Evolutionary conservation across 2,797 vertebrate species (phyloP), one percentile per base, ranked within the genome.

Genomic region (Ptychobarbus kaznakovi): DNA sequence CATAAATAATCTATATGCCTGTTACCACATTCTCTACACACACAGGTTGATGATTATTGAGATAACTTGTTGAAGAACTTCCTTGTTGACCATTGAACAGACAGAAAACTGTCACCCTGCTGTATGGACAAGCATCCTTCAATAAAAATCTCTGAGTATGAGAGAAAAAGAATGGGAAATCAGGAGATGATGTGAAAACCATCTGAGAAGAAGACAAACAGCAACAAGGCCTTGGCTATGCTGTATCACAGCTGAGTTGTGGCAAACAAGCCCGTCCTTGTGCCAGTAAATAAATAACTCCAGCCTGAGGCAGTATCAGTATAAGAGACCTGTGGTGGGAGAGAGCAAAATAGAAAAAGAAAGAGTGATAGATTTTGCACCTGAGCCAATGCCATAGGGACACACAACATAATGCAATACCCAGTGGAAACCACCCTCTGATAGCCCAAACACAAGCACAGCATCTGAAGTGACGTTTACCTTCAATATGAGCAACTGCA

Each of bases 351-450:
- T 7, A 80, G 40, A 70, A 28, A 35, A 65, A 35, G 2, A 75
- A 46, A 63, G 3, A 58, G 12, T 56, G n/a, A 61, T 40, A 46
- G 42, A 61, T 79, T 44, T 82, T 61, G 86, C 82, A 88, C 79
- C 80, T 87, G 87, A 68, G 82, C 74, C 38, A 83, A 87, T 66
- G 82, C 88, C 81, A 89, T 18, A 73, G 85, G 89, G 81, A 90
- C 74, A 88, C 6, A 78, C 82, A 93, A 91, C 82, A 88, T 28
- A 82, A 81, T 89, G 90, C 88, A 91, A 92, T 85, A 89, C 89
- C 87, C 89, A 84, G 63, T 70, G 84, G 90, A 82, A 51, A 46
- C 40, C 63, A 82, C 69, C 32, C 84, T 58, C 66, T 75, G 84
- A 79, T 38, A 81, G 22, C 35, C 86, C 56, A 51, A 86, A 78